phyloP scores from a whole-genome alignment of 1,140 invertebrate species.

The Caenorhabditis brenneri region DNA sequence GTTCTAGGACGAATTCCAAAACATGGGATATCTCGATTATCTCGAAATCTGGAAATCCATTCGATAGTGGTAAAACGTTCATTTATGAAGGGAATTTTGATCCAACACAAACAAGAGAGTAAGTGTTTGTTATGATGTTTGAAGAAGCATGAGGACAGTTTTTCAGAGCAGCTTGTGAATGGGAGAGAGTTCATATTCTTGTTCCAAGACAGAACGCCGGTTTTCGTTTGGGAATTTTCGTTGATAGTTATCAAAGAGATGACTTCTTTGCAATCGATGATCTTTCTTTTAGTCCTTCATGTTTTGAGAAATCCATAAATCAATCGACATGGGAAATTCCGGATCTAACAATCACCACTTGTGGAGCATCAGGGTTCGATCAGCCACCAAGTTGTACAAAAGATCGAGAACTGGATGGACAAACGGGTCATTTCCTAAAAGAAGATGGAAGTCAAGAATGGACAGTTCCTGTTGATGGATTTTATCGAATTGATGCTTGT shows the following conservation, averaged over 20 bases:
- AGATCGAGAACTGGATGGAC: not conserved
- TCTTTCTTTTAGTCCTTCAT: slow-evolving; percentile 2
- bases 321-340: slow-evolving; percentile 14
- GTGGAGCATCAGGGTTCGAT: not conserved
- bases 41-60: not conserved
- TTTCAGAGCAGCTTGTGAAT: not conserved
- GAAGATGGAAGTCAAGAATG: slow-evolving; percentile 18
- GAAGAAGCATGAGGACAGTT: too few relatives aligned
- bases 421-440: slow-evolving; percentile 2
- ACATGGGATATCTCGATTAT: not conserved
- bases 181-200: not conserved
- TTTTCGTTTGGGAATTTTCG: slow-evolving; percentile 7
- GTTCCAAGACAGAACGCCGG: slow-evolving; percentile 12
- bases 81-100: not conserved
- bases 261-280: not conserved
- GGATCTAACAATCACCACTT: not conserved
- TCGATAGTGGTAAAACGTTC: not conserved
- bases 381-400: not conserved
- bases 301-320: not conserved
- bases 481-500: slow-evolving; percentile 5
- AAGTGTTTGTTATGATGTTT: not conserved
- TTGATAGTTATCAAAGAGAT: not conserved
- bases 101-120: not conserved
- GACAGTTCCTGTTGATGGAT: slow-evolving; percentile 28
- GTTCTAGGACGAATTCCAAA: not conserved